Evolutionary conservation across 1,140 invertebrate species (phyloP).

Genomic region (Tachypleus tridentatus): DNA sequence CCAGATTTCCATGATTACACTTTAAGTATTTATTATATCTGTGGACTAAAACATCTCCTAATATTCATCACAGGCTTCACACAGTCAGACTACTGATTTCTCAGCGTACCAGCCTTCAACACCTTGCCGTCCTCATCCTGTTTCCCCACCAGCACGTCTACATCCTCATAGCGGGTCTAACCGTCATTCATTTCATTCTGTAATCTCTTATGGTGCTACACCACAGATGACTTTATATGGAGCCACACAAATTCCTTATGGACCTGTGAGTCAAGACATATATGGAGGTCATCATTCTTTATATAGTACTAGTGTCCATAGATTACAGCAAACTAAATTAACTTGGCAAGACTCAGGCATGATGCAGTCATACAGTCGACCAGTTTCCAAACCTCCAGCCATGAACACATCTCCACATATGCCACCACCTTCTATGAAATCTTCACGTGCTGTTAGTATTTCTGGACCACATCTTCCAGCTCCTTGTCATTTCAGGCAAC

Average conservation of each 20-base stretch:
- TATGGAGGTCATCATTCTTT: not conserved
- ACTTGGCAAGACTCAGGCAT: slow-evolving; percentile 9
- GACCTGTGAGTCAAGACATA: not conserved
- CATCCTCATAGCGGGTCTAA: slow-evolving; percentile 16
- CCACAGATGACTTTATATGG: slow-evolving; percentile 16
- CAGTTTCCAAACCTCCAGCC: slow-evolving; percentile 1
- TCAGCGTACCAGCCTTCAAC: slow-evolving; percentile 19
- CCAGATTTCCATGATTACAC: no score
- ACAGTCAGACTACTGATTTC: slow-evolving; percentile 18
- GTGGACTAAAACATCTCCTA: no score
- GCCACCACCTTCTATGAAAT: slow-evolving; percentile 14
- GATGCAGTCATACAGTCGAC: slow-evolving; percentile 6
- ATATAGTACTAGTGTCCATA: slow-evolving; percentile 1
- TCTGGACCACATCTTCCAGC: slow-evolving; percentile 4
- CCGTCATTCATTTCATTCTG: slow-evolving; percentile 16
- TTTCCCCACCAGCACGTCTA: slow-evolving; percentile 16
- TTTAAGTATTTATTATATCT: no score
- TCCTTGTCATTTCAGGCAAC: slow-evolving; percentile 15
- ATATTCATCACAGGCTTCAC: slow-evolving; percentile 9
- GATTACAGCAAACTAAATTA: slow-evolving; percentile 15
- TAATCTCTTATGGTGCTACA: slow-evolving; percentile 5
- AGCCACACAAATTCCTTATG: slow-evolving; percentile 4
- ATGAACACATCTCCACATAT: slow-evolving; percentile 15
- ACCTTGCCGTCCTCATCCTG: slow-evolving; percentile 19
- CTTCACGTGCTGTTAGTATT: slow-evolving; percentile 8